These are phyloP conservation scores for Unio delphinus DNA, from an alignment of 2,888 invertebrate species.

Conservation along the genomic window DNA sequence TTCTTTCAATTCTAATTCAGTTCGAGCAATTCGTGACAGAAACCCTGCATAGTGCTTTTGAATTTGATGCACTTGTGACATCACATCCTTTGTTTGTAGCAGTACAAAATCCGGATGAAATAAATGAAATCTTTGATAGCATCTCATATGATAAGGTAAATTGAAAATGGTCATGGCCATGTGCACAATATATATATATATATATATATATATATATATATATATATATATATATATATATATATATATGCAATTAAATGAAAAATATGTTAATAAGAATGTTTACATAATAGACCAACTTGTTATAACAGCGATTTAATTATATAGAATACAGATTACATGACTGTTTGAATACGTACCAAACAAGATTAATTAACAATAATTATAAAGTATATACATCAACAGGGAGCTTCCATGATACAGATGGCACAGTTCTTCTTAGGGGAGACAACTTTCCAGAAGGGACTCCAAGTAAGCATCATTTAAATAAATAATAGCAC, in stretches of 20 bases:
- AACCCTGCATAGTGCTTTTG: slow-evolving; percentile 82
- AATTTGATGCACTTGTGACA: slow-evolving; percentile 83
- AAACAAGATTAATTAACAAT: too few relatives aligned
- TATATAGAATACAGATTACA: too few relatives aligned
- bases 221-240: too few relatives aligned
- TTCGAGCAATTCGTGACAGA: slow-evolving; percentile 83
- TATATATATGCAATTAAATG: too few relatives aligned
- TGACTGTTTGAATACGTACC: too few relatives aligned
- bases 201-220: too few relatives aligned
- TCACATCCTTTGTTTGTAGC: slow-evolving; percentile 93
- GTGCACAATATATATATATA: neutral
- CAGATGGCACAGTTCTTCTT: slow-evolving; percentile 93
- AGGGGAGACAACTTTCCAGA: slow-evolving; percentile 83
- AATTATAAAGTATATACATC: neutral
- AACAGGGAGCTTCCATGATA: slow-evolving; percentile 82
- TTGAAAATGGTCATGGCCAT: neutral
- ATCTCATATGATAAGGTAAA: slow-evolving; percentile 91
- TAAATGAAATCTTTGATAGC: slow-evolving; percentile 90
- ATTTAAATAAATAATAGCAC: neutral
- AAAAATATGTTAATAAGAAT: too few relatives aligned
- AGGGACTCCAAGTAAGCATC: slow-evolving; percentile 74
- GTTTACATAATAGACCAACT: too few relatives aligned
- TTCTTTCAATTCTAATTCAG: slow-evolving; percentile 75
- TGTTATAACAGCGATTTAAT: too few relatives aligned
- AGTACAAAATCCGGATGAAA: slow-evolving; percentile 89